Evolutionary conservation across 2,888 invertebrate genomes (phyloP).

Genomic region (Adelognathus sp.): DNA sequence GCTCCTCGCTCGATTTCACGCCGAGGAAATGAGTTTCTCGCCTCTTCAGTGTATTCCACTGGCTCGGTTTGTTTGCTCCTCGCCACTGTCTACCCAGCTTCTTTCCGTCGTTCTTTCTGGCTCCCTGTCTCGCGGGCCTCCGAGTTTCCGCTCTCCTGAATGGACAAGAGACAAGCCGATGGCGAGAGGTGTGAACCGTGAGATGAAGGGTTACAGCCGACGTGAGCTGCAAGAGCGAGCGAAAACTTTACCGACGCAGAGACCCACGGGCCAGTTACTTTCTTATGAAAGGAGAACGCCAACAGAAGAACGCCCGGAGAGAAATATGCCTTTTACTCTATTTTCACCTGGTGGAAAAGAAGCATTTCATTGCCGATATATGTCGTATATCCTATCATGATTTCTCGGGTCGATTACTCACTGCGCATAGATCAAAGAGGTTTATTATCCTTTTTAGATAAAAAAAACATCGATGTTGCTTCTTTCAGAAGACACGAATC

Average conservation of each 20-base stretch:
- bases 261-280: constrained; percentile 47
- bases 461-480: not conserved
- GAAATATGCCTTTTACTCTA: constrained; percentile 11
- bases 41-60: constrained; percentile 57
- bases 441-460: not conserved
- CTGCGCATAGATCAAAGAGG: not conserved
- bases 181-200: constrained; percentile 34
- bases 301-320: constrained; percentile 34
- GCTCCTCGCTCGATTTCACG: constrained; percentile 70
- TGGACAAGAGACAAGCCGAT: constrained; percentile 14
- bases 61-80: constrained; percentile 53
- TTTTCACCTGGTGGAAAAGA: constrained; percentile 1
- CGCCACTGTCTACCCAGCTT: constrained; percentile 43
- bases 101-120: constrained; percentile 2
- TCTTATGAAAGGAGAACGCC: constrained; percentile 49
- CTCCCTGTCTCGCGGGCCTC: not conserved
- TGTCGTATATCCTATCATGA: not conserved
- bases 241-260: constrained; percentile 27
- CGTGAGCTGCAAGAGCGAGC: constrained; percentile 7
- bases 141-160: constrained; percentile 8
- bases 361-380: constrained; percentile 48
- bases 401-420: not conserved
- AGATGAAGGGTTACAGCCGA: constrained; percentile 23
- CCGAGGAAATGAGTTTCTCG: constrained; percentile 73
- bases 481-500: not conserved